These are phyloP conservation scores for Tinea semifulvella DNA, from an alignment of 2,888 invertebrate genomes.

Conservation along the genomic window DNA sequence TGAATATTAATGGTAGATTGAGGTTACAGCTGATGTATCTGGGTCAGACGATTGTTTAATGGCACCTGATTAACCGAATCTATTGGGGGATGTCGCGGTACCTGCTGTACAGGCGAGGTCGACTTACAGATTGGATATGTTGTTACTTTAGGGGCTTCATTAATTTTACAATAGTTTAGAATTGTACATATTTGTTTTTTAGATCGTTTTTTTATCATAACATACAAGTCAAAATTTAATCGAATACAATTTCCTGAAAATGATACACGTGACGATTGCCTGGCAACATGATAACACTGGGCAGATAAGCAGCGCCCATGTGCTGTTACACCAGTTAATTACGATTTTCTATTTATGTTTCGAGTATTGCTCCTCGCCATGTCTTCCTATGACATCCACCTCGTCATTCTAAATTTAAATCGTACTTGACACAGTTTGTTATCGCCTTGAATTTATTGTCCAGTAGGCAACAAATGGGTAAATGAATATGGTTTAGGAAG, in stretches of 20 bases:
- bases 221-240: no score
- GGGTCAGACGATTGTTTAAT: conserved; percentile 1
- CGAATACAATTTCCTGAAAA: no score
- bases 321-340: background rate
- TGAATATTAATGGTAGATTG: background rate
- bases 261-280: no score
- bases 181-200: no score
- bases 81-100: background rate
- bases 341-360: conserved; percentile 3
- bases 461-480: conserved; percentile 16
- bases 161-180: no score
- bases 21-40: conserved; percentile 1
- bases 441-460: conserved; percentile 28
- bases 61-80: conserved; percentile 5
- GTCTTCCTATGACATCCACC: conserved; percentile 4
- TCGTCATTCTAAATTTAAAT: background rate
- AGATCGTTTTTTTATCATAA: no score
- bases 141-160: background rate
- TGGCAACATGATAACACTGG: no score
- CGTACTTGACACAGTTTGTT: conserved; percentile 37
- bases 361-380: background rate
- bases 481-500: conserved; percentile 1
- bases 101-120: background rate
- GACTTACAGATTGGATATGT: background rate
- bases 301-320: no score